Percentiles rank a stretch among this genome's conserved stretches.
Conservation (phyloP, 2,888 invertebrate genomes). For the Acanthosepion lycidas region DNA sequence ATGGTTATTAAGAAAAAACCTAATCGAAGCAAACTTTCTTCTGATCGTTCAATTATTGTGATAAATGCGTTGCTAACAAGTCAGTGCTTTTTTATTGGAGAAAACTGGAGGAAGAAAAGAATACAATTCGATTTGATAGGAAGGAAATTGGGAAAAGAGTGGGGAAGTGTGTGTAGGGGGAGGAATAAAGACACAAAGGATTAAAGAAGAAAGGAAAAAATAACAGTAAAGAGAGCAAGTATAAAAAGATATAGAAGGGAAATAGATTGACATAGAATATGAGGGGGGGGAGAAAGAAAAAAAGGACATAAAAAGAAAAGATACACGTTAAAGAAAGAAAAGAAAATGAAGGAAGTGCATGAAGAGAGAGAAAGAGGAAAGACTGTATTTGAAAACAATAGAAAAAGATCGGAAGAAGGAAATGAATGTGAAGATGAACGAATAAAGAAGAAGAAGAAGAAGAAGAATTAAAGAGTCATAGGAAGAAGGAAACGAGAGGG, state of each 20-base stretch:
- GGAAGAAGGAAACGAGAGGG: too few relatives aligned
- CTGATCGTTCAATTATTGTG: constrained; percentile 33
- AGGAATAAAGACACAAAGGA: not conserved
- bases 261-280: not conserved
- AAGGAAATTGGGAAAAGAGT: not conserved
- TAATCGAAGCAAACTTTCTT: constrained; percentile 14
- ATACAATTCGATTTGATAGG: not conserved
- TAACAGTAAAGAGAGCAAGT: not conserved
- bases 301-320: not conserved
- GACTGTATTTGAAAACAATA: not conserved
- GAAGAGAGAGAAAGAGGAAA: not conserved
- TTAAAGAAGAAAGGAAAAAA: not conserved
- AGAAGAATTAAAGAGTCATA: too few relatives aligned
- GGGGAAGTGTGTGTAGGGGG: not conserved
- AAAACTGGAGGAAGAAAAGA: not conserved
- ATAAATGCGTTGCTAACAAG: constrained; percentile 11
- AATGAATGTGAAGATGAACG: too few relatives aligned
- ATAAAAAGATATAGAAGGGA: not conserved
- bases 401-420: too few relatives aligned
- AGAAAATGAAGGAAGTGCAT: not conserved
- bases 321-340: too few relatives aligned
- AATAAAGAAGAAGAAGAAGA: too few relatives aligned
- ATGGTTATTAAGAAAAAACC: not conserved
- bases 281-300: too few relatives aligned
- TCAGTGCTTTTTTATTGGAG: not conserved